These are phyloP conservation scores for Ceuthmochares aereus DNA, from an alignment of 2,113 vertebrate species.

Conservation along the genomic window DNA sequence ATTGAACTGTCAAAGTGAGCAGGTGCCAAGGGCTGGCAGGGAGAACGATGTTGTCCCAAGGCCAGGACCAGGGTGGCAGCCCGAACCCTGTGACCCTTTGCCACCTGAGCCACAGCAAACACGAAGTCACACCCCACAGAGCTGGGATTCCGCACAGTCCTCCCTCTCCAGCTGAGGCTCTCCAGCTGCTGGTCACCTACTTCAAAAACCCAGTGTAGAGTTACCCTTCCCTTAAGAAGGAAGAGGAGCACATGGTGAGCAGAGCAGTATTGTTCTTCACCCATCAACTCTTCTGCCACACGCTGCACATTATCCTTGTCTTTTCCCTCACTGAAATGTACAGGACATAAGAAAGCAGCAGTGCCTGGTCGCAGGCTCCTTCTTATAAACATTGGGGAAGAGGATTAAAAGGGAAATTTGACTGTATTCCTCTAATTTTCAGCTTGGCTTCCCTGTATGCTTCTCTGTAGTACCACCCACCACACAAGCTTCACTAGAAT, in stretches of 20 bases:
- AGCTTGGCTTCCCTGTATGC: not conserved
- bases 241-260: not conserved
- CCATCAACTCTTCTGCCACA: not conserved
- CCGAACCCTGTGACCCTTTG: not conserved
- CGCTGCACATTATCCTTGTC: no score
- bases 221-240: not conserved
- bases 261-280: not conserved
- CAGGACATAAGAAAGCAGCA: not conserved
- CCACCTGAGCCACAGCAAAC: not conserved
- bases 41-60: rapidly evolving
- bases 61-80: not conserved
- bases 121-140: not conserved
- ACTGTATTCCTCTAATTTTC: not conserved
- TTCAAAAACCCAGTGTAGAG: not conserved
- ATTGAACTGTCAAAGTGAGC: rapidly evolving
- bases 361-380: not conserved
- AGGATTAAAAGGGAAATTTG: not conserved
- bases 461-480: not conserved
- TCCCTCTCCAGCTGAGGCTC: not conserved
- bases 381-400: not conserved
- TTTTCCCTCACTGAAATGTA: not conserved
- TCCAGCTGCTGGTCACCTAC: not conserved
- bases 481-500: rapidly evolving
- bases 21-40: not conserved
- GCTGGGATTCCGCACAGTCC: rapidly evolving